Evolutionary conservation across 2,797 vertebrate species (phyloP), one percentile per base, ranked within the genome.

Genomic region (Scarus forsteni): DNA sequence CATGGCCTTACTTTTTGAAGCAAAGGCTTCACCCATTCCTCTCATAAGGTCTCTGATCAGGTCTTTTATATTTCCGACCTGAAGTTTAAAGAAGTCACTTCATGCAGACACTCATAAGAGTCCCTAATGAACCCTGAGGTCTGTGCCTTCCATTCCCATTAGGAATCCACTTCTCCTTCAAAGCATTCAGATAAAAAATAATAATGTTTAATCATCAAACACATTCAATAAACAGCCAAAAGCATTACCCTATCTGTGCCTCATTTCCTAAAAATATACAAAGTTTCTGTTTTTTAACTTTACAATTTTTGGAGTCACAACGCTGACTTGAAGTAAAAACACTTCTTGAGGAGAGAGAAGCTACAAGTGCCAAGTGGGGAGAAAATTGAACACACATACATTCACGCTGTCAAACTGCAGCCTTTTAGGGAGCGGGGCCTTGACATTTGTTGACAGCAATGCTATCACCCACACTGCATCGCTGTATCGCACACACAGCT

Each of bases 381-480:
- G 58, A 85, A 81, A 86, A 57, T 1, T 19, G 34, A 50, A 19
- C 80, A 73, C 60, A 73, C 49, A 71, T 62, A 65, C 54, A 77
- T 73, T 81, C 58, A 69, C 7, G 40, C 60, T 79, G 73, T 84
- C 84, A 79, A 62, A 55, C 75, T 61, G 7, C 75, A 83, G 34
- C 68, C 80, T 85, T 85, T 85, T 75, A 85, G 64, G 53, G 53
- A 67, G 50, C 36, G 19, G 62, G 66, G 61, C 60, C 60, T 63
- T 84, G 83, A 84, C 78, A 74, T 82, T 78, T 80, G 63, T 81
- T 85, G 79, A 87, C 83, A 88, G 65, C 63, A 12, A 55, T 52
- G 62, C 61, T 66, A 66, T 81, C 72, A 72, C 71, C 66, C 77
- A 78, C 53, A 67, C 53, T 52, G 68, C 55, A 66, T 72, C 44